A percentile compares a stretch with the other conserved stretches of the same genome.
These are phyloP conservation scores for Acanthococcus lagerstroemiae DNA, from an alignment of 2,888 invertebrate species.

Conservation along the genomic window DNA sequence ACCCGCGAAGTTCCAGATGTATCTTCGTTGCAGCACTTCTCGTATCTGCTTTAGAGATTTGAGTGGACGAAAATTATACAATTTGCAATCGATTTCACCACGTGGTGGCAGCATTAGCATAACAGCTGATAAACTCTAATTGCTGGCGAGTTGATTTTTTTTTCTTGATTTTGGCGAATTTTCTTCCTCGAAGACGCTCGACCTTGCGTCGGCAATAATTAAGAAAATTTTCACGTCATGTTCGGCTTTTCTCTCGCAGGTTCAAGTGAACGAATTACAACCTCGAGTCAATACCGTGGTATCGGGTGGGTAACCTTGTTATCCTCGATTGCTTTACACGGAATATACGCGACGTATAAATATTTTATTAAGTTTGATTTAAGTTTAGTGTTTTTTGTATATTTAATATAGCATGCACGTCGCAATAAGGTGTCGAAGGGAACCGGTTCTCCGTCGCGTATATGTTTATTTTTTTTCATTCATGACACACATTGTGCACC, in stretches of 20 bases:
- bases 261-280: neutral
- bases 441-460: too few species aligned
- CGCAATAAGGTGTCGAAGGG: too few species aligned
- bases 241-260: neutral
- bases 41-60: too few species aligned
- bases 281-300: neutral
- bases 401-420: neutral
- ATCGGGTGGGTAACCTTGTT: neutral
- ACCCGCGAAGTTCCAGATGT: too few species aligned
- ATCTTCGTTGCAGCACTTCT: too few species aligned
- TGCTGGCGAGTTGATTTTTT: too few species aligned
- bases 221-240: slow-evolving; percentile 1
- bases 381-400: neutral
- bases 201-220: neutral
- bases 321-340: neutral
- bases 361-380: neutral
- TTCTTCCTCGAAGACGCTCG: neutral
- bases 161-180: neutral
- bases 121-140: too few species aligned
- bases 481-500: too few species aligned
- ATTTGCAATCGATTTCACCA: too few species aligned
- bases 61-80: too few species aligned
- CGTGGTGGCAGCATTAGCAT: too few species aligned
- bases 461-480: too few species aligned
- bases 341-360: slow-evolving; percentile 7